phyloP scores from a whole-genome alignment of 1,140 invertebrate genomes.

The Harlomillsia oculata region DNA sequence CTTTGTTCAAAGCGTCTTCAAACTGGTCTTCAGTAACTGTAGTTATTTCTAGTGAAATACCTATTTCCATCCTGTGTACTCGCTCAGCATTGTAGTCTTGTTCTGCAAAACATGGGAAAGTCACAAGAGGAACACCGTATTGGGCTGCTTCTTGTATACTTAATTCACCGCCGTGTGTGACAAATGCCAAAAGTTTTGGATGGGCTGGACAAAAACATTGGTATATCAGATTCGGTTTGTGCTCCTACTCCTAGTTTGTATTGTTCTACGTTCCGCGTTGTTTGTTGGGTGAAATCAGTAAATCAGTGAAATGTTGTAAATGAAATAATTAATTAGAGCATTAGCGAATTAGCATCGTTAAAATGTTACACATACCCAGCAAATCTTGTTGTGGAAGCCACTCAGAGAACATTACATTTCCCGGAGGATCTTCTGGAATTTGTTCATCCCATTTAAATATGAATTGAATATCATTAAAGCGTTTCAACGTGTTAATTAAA shows the following conservation, averaged over 20 bases:
- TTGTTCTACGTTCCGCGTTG: too few species aligned
- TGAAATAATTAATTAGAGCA: too few species aligned
- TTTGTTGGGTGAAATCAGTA: too few species aligned
- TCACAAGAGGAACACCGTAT: constrained; percentile 23
- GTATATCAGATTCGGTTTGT: too few species aligned
- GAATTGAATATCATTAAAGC: constrained; percentile 5
- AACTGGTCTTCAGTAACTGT: neutral
- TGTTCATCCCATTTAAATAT: constrained; percentile 28
- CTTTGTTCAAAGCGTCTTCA: constrained; percentile 5
- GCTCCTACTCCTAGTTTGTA: too few species aligned
- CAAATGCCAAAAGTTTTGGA: constrained; percentile 22
- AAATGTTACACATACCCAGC: constrained; percentile 46
- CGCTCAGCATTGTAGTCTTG: constrained; percentile 20
- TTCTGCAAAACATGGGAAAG: constrained; percentile 24
- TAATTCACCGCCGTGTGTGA: constrained; percentile 26
- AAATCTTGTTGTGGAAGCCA: constrained; percentile 34
- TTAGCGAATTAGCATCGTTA: too few species aligned
- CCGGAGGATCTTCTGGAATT: constrained; percentile 9
- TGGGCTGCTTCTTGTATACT: constrained; percentile 25
- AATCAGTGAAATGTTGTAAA: too few species aligned
- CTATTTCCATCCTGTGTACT: constrained; percentile 3
- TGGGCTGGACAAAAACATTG: constrained; percentile 21
- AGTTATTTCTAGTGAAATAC: constrained; percentile 8
- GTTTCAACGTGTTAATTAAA: constrained; percentile 12
- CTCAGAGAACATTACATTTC: constrained; percentile 23